A percentile compares a stretch with the other conserved stretches of the same genome.
These are phyloP conservation scores for Drosophila watanabei DNA, from an alignment of 1,140 invertebrate genomes.

Conservation along the genomic window DNA sequence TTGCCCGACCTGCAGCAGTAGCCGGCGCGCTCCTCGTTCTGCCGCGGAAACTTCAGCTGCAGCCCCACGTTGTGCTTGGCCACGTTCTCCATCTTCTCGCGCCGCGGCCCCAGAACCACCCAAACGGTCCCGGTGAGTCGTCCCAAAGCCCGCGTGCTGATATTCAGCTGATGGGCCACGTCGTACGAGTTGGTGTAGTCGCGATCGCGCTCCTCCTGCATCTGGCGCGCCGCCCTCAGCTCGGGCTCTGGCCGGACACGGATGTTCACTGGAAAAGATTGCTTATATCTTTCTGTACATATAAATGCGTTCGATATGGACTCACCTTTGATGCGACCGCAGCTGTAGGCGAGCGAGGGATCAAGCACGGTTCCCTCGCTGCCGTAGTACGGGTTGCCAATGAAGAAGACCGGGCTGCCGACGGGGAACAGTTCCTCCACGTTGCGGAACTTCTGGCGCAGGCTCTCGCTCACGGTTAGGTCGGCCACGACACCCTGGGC, in stretches of 20 bases:
- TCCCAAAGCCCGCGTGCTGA: conserved; percentile 91
- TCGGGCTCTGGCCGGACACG: conserved; percentile 85
- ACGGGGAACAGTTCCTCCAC: conserved; percentile 91
- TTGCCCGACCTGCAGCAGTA: conserved; percentile 91
- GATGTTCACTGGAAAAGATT: conserved; percentile 72
- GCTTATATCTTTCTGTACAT: too few species aligned
- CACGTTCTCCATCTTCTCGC: conserved; percentile 81
- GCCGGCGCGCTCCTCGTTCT: conserved; percentile 90
- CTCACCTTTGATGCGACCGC: conserved; percentile 75
- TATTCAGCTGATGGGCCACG: conserved; percentile 65
- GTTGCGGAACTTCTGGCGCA: conserved; percentile 72
- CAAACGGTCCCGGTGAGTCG: conserved; percentile 94
- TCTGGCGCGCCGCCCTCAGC: conserved; percentile 64
- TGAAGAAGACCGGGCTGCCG: conserved; percentile 90
- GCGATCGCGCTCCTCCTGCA: conserved; percentile 70
- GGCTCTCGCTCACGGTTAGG: conserved; percentile 44
- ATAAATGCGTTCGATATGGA: not conserved
- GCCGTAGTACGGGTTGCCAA: conserved; percentile 93
- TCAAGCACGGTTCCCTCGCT: conserved; percentile 89
- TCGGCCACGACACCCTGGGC: conserved; percentile 80
- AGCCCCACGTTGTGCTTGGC: conserved; percentile 94
- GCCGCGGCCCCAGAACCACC: conserved; percentile 86
- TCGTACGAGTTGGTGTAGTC: conserved; percentile 81
- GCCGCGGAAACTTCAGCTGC: conserved; percentile 94
- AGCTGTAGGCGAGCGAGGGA: conserved; percentile 65